Conservation (phyloP, 2,113 vertebrate species). For the Porphyrio hochstetteri region DNA sequence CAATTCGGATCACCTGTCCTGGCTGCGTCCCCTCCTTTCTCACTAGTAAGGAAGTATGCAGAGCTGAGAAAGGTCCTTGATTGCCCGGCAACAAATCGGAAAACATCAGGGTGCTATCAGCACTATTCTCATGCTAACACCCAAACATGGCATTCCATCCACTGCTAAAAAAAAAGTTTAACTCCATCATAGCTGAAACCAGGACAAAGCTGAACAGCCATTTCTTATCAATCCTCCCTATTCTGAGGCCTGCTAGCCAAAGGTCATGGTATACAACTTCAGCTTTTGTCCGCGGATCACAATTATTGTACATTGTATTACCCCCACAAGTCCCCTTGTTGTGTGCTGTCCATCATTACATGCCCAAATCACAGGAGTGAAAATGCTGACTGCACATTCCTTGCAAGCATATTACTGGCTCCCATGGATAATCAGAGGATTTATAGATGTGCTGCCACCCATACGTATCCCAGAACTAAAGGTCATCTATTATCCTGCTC, state of each 20-base stretch:
- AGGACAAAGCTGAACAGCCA: background rate
- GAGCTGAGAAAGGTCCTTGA: too few relatives aligned
- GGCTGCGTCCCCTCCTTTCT: too few relatives aligned
- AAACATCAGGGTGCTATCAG: too few relatives aligned
- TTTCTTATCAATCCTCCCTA: background rate
- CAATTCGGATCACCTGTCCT: too few relatives aligned
- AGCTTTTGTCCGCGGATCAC: background rate
- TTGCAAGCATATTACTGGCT: background rate
- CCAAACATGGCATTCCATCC: too few relatives aligned
- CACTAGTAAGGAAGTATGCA: too few relatives aligned
- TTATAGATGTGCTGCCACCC: background rate
- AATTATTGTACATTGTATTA: background rate
- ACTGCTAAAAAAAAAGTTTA: too few relatives aligned
- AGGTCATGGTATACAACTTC: background rate
- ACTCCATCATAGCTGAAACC: too few relatives aligned
- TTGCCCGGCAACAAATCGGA: too few relatives aligned
- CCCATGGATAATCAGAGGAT: background rate
- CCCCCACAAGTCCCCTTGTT: background rate
- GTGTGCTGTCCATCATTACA: background rate
- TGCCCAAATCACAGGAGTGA: background rate
- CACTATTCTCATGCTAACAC: too few relatives aligned
- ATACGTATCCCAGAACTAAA: accelerated
- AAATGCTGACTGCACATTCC: background rate
- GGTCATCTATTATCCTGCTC: background rate
- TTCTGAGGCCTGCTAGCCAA: background rate